Evolutionary conservation across 1,140 invertebrate species (phyloP).

Genomic region (Drosophila ficusphila): DNA sequence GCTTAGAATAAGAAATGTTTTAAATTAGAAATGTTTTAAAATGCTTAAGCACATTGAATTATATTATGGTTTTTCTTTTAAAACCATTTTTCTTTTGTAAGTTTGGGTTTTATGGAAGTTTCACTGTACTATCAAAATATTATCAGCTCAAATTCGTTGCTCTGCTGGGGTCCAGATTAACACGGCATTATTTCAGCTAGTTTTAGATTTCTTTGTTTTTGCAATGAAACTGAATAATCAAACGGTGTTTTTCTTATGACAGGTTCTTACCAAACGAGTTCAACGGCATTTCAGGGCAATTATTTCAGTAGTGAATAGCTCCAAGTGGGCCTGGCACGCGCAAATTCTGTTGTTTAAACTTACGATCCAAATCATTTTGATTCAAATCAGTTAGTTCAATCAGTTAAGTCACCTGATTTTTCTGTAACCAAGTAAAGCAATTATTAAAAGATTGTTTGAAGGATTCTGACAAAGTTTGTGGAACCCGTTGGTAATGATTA

Average conservation of each 20-base stretch:
- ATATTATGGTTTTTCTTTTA: not conserved
- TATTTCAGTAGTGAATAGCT: conserved; percentile 64
- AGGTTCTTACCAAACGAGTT: conserved; percentile 75
- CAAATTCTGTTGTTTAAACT: conserved; percentile 1
- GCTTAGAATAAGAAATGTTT: no score
- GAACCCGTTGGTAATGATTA: not conserved
- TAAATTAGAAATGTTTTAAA: not conserved
- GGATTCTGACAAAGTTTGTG: conserved; percentile 9
- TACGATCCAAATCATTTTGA: conserved; percentile 16
- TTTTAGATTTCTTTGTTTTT: conserved; percentile 42
- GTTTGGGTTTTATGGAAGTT: not conserved
- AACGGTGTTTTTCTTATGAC: conserved; percentile 47
- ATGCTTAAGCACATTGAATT: not conserved
- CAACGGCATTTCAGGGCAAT: conserved; percentile 77
- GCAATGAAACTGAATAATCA: conserved; percentile 42
- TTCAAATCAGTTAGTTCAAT: conserved; percentile 13
- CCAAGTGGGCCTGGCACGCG: conserved; percentile 43
- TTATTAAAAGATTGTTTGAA: no score
- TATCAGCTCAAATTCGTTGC: conserved; percentile 11
- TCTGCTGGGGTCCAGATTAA: conserved; percentile 48
- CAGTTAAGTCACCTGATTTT: conserved; percentile 23
- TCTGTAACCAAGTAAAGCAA: no score
- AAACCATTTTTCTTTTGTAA: not conserved
- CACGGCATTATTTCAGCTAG: conserved; percentile 46
- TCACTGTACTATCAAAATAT: conserved; percentile 10